Conservation (phyloP, 2,113 vertebrate species). For the Brienomyrus brachyistius region DNA sequence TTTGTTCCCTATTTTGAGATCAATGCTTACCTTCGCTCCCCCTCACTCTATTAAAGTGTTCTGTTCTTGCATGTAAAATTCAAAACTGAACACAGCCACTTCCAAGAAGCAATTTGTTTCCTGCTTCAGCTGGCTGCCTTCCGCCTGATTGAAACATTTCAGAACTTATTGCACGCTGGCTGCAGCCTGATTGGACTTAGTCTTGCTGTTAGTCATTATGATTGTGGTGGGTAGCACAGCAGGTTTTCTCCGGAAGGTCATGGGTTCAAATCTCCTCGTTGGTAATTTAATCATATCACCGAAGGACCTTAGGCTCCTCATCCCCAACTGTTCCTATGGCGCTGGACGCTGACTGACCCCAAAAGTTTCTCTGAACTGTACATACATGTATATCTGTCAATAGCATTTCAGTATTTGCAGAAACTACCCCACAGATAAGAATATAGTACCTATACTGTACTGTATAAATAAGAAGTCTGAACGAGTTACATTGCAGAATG, state of each 20-base stretch:
- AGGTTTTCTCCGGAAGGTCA: background rate
- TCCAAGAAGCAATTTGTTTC: slow-evolving; percentile 46
- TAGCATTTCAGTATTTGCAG: background rate
- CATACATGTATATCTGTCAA: background rate
- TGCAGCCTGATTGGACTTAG: background rate
- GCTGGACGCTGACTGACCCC: background rate
- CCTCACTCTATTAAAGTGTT: slow-evolving; percentile 37
- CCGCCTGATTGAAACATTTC: slow-evolving; percentile 20
- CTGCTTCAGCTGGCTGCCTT: slow-evolving; percentile 25
- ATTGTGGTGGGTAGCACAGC: background rate
- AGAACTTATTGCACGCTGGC: slow-evolving; percentile 18
- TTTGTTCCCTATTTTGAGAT: slow-evolving; percentile 52
- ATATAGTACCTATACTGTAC: background rate
- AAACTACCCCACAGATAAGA: background rate
- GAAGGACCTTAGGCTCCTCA: background rate
- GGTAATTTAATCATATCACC: background rate
- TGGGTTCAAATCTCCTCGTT: background rate
- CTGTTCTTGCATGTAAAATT: slow-evolving; percentile 38
- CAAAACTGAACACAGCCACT: slow-evolving; percentile 52
- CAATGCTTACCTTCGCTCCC: slow-evolving; percentile 21
- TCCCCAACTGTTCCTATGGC: background rate
- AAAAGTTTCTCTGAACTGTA: background rate
- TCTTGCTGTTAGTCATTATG: background rate
- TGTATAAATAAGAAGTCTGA: background rate
- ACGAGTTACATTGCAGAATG: background rate